Conservation (phyloP, 1,140 invertebrate genomes). For the Saccostrea glomerata region DNA sequence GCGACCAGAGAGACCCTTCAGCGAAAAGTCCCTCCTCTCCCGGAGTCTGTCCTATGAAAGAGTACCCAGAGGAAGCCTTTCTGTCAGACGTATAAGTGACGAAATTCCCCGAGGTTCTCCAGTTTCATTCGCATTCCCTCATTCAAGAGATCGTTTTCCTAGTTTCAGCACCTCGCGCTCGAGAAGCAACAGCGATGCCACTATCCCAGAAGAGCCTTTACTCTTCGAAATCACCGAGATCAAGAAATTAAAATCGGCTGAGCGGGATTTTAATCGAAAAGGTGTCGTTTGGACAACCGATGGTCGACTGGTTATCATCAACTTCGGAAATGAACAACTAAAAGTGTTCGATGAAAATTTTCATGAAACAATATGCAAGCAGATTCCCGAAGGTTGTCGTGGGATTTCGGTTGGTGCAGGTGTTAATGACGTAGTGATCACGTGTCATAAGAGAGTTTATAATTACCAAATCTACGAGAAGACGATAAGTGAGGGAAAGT, state of each 20-base stretch:
- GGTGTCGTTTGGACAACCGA: constrained; percentile 13
- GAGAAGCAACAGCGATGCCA: constrained; percentile 8
- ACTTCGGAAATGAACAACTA: constrained; percentile 22
- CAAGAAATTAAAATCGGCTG: constrained; percentile 35
- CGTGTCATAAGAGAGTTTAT: constrained; percentile 16
- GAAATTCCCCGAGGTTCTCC: background rate
- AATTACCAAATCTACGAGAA: background rate
- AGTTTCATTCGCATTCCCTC: background rate
- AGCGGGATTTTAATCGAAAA: constrained; percentile 40
- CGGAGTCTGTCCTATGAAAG: background rate
- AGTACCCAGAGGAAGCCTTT: background rate
- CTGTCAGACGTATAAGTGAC: background rate
- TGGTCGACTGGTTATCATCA: constrained; percentile 37
- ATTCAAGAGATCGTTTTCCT: background rate
- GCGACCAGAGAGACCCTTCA: background rate
- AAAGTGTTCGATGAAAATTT: constrained; percentile 40
- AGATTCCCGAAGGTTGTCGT: background rate
- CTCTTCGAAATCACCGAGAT: background rate
- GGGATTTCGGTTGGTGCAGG: background rate
- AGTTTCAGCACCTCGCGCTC: background rate
- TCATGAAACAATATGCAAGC: background rate
- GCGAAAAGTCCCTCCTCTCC: background rate
- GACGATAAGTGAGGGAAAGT: background rate
- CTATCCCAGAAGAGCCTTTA: background rate
- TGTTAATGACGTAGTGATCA: background rate